Conservation (phyloP, 2,888 invertebrate genomes). For the Frankliniella fusca region DNA sequence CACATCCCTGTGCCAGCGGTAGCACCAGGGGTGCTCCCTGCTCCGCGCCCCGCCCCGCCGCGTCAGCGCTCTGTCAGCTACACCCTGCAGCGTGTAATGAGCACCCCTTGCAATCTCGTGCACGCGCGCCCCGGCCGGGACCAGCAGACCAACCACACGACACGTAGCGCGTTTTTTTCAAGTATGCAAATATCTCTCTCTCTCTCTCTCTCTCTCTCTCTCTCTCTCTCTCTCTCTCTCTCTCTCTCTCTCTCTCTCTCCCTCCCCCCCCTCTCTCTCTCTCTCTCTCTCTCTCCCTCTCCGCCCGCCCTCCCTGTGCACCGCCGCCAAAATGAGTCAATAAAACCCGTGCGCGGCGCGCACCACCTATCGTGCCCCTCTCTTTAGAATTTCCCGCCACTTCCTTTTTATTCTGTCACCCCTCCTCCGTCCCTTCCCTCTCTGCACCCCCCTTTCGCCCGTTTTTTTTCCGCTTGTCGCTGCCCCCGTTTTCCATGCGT, state of each 20-base stretch:
- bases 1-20: no score
- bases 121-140: background rate
- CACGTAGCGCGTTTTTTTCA: slow-evolving; percentile 19
- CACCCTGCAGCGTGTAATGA: background rate
- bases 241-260: slow-evolving; percentile 7
- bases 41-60: background rate
- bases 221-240: slow-evolving; percentile 12
- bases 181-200: slow-evolving; percentile 11
- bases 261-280: no score
- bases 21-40: background rate
- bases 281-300: background rate
- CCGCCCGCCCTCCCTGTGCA: background rate
- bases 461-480: background rate
- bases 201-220: background rate
- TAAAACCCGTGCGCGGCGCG: slow-evolving; percentile 12
- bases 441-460: background rate
- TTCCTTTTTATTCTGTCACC: background rate
- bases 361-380: slow-evolving; percentile 23
- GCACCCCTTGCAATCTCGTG: slow-evolving; percentile 11
- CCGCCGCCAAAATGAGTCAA: slow-evolving; percentile 22
- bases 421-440: background rate
- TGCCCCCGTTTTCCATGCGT: background rate
- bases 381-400: slow-evolving; percentile 24
- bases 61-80: background rate
- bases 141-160: background rate